Conservation (phyloP, 2,797 vertebrate genomes). For the Etheostoma nigrum region DNA sequence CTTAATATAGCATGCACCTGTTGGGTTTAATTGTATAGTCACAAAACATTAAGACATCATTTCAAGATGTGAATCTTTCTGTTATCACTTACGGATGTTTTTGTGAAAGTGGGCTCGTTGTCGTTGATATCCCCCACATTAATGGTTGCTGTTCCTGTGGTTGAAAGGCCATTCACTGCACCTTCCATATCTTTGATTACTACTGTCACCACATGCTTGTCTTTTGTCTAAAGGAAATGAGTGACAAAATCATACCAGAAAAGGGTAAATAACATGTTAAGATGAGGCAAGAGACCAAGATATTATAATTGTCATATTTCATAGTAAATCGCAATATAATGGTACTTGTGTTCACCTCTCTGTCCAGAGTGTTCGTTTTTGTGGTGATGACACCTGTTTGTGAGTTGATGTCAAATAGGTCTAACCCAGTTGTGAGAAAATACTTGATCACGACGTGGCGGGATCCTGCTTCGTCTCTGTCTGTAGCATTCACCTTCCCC, state of each 20-base stretch:
- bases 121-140: constrained; percentile 89
- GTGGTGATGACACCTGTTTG: constrained; percentile 85
- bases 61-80: background rate
- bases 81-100: constrained; percentile 84
- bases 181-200: constrained; percentile 89
- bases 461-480: constrained; percentile 82
- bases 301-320: background rate
- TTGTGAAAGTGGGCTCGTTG: constrained; percentile 86
- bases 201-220: constrained; percentile 78
- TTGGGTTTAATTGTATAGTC: background rate
- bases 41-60: background rate
- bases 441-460: constrained; percentile 85
- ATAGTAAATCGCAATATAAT: background rate
- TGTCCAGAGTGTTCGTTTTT: constrained; percentile 80
- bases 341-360: constrained; percentile 87
- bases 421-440: constrained; percentile 74
- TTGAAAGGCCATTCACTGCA: constrained; percentile 74
- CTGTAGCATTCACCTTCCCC: constrained; percentile 85
- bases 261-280: background rate
- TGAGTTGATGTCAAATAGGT: constrained; percentile 81
- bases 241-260: background rate
- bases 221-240: constrained; percentile 76
- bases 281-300: background rate
- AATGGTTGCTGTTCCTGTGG: constrained; percentile 85
- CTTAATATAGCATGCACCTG: background rate